A percentile compares a stretch with the other conserved stretches of the same genome.
phyloP scores from a whole-genome alignment of 2,797 vertebrate species.

The Acanthurus leucopareius region DNA sequence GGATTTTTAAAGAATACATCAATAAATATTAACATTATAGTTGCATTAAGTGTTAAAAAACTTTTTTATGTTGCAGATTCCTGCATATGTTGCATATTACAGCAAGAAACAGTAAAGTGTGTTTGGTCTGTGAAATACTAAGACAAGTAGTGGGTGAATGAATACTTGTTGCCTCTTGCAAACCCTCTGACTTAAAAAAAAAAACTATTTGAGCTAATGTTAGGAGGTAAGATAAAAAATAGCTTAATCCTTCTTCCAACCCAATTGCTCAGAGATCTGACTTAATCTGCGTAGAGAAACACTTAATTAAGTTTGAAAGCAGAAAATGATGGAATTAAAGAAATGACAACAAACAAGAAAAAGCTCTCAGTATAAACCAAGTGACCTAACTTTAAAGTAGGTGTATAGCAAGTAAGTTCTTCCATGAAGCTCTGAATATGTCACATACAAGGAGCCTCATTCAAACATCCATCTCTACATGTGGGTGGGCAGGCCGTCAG shows the following conservation, averaged over 20 bases:
- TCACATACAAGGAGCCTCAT: constrained; percentile 64
- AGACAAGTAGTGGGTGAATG: neutral
- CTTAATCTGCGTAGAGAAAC: neutral
- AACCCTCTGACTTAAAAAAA: neutral
- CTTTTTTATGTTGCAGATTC: neutral
- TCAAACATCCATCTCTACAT: constrained; percentile 61
- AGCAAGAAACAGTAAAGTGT: neutral
- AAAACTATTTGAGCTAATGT: neutral
- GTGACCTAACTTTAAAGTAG: constrained; percentile 22
- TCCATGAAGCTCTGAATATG: constrained; percentile 60
- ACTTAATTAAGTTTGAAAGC: constrained; percentile 2
- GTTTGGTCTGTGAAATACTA: neutral
- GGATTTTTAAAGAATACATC: neutral
- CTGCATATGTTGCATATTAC: neutral
- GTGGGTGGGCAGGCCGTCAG: constrained; percentile 48
- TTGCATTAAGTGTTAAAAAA: too few species aligned
- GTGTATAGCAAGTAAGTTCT: constrained; percentile 58
- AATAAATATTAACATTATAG: neutral
- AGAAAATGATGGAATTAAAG: constrained; percentile 24
- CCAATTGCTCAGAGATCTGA: neutral
- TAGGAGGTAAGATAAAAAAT: neutral
- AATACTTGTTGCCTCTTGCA: neutral
- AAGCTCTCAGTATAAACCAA: constrained; percentile 1
- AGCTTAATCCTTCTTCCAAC: neutral
- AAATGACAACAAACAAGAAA: constrained; percentile 18